Base-by-base conservation (phyloP, 2,797 vertebrate genomes). In the Micromesistius poutassou region DNA sequence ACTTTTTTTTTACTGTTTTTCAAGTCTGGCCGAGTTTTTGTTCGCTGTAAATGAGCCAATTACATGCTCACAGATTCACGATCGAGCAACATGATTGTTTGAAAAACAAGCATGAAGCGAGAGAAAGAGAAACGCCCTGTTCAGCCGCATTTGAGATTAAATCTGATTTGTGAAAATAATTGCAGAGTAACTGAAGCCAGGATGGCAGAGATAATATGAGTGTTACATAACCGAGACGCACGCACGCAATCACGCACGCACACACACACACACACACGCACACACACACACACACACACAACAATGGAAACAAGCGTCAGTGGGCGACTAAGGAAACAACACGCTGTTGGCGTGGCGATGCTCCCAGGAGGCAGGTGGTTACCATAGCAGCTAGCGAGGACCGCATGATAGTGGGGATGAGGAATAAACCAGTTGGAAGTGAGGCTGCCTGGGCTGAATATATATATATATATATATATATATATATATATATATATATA, bases 381-480 rank as follows among this genome's bases (percentile, higher is more conserved):
- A 82, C 85, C 82, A 82, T 85, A 80, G 92, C 84, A 92, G 91
- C 90, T 83, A 30, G 72, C 1, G 1, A 80, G 87, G 72, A 78
- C 86, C 76, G 86, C 84, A 73, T 85, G 19, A 83, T 77, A 83
- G 76, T 62, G 5, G 76, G 75, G 83, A 78, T 78, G 80, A 86
- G 87, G 91, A 93, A 93, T 93, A 93, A 93, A 93, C 89, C 87
- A 85, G 84, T 78, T 87, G 86, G 88, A 91, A 91, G 83, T 16
- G 82, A 84, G 85, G 87, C 87, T 89, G 89, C 19, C 55, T 19
- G 55, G 50, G 55, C 55, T 62, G 55, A 25, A 10, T 25, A 62
- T 62, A 25, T 4, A n/a, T 22, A 42, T 42, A 14, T 42, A 42
- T 42, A 42, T 42, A 42, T 33, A 42, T 42, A 42, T 42, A 42